Evolutionary conservation across 1,140 invertebrate species (phyloP).

Genomic region (Drosophila cardini): DNA sequence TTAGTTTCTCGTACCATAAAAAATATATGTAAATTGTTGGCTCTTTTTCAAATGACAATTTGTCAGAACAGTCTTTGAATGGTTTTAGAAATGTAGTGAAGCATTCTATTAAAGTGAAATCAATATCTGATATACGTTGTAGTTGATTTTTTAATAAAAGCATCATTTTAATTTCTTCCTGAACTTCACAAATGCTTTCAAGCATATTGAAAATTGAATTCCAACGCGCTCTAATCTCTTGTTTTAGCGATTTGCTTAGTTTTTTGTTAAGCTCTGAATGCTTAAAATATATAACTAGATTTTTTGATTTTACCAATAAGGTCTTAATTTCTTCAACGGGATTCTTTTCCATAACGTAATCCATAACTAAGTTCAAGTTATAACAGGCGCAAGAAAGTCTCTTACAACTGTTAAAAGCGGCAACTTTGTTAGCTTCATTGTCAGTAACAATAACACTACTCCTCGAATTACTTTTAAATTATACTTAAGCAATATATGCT

Average conservation of each 20-base stretch:
- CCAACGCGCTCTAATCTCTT: not conserved
- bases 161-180: not conserved
- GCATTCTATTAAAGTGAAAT: not conserved
- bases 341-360: conserved; percentile 2
- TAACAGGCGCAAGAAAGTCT: conserved; percentile 9
- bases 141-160: not conserved
- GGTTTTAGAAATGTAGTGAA: not conserved
- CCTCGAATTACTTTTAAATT: too few relatives aligned
- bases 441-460: too few relatives aligned
- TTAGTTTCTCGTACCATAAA: not conserved
- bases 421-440: too few relatives aligned
- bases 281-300: conserved; percentile 3
- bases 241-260: conserved; percentile 2
- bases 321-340: not conserved
- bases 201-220: not conserved
- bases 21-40: not conserved
- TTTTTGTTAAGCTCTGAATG: not conserved
- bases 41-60: conserved; percentile 1
- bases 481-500: too few relatives aligned
- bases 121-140: not conserved
- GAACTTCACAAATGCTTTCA: conserved; percentile 1
- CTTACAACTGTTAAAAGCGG: too few relatives aligned
- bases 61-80: conserved; percentile 1
- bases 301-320: not conserved
- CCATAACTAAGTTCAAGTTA: conserved; percentile 3